Base-by-base conservation (phyloP, 2,113 vertebrate genomes). In the Limanda limanda region DNA sequence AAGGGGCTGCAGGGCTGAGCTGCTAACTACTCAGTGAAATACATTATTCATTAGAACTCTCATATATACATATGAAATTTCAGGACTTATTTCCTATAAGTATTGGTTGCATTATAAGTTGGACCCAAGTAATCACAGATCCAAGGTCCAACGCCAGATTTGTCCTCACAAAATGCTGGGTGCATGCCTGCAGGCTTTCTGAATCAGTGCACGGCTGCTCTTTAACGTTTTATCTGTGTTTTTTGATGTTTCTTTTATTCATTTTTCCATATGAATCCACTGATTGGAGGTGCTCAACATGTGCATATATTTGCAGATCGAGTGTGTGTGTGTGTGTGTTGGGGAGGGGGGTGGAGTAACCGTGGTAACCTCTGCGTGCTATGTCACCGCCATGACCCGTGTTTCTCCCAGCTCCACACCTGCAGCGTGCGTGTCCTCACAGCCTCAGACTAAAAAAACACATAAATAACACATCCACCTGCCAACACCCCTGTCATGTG, bases 401-500 rank as follows among this genome's bases (percentile, higher is more conserved):
- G 45, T n/a, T 31, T 13, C 37, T 23, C 70, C 70, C 21, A 47
- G 23, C 51, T 65, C 59, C 68, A 78, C 78, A 61, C 72, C 51
- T 63, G 75, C 58, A 35, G 18, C 42, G 8, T 47, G 20, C 18
- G 23, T 17, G 17, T 42, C 42, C 47, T 72, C 51, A 61, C 27
- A 25, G 21, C 47, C 31, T 59, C 63, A 37, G 64, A 51, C 12
- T n/a, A n/a, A n/a, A 60, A 15, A 48, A 3, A 79, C 4, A 61
- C 27, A 79, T 37, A 62, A 21, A 27, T 24, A 64, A 60, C 42
- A 72, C 47, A 37, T 63, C 12, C 14, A 65, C 66, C 24, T 59
- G 75, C 21, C n/a, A 68, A 73, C 71, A 70, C 47, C 51, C 56
- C 63, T 57, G 7, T n/a, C 25, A 75, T 52, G 68, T 72, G 58